Base-by-base conservation (phyloP, 2,797 vertebrate species). In the Microctenopoma stevenorrisi region DNA sequence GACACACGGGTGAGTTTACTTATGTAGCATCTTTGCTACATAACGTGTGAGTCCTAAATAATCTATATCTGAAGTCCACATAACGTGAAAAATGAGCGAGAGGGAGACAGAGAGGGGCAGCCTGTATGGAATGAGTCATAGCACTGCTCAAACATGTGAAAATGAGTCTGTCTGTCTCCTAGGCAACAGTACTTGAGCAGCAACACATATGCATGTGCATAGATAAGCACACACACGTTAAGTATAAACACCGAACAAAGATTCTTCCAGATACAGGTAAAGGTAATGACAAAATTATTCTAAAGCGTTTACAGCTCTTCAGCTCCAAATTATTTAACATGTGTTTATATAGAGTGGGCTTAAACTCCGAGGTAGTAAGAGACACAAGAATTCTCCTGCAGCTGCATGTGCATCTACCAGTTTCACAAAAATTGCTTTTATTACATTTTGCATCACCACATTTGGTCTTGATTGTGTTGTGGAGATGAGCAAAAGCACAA, bases 121-220 rank as follows among this genome's bases (percentile, higher is more conserved):
- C 25, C 51, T 52, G 75, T 56, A 33, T 42, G 46, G 25, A 66
- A 65, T 91, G 89, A 93, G 68, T 92, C 89, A 92, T 72, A 64
- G 70, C 61, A 73, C 77, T 62, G 82, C 84, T 90, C 58, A 18
- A 80, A 86, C 84, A 88, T 56, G 68, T 84, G 79, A 84, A 86
- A 88, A 77, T 78, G 48, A 82, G 59, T 82, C 78, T 56, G 52
- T 51, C 80, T 15, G 87, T 94, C 80, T 86, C 91, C 91, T 69
- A 81, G 92, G 91, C 64, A 92, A 94, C 89, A 2, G 47, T 22
- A 55, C 66, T 48, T 16, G 43, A 83, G 82, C 61, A 76, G 56
- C 70, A 55, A 48, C 61, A 62, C 66, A 74, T 38, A 67, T 10
- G 15, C 38, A 5, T 46, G 25, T 38, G 38, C 35, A 48, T 4